phyloP scores from a whole-genome alignment of 2,797 vertebrate genomes.

The Simalia tracyae region DNA sequence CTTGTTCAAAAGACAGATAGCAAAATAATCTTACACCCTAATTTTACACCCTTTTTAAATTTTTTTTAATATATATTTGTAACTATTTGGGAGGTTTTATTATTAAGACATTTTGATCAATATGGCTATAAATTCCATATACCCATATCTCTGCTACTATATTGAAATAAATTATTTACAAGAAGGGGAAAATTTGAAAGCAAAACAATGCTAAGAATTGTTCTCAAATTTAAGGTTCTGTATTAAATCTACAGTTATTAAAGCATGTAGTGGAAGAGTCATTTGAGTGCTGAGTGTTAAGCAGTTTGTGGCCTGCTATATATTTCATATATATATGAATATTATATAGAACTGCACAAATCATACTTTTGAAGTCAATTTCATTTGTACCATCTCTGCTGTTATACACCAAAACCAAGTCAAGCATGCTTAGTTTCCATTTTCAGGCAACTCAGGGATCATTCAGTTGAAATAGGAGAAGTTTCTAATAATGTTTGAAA shows the following conservation, averaged over 20 bases:
- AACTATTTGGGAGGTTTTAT: background rate
- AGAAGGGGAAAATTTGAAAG: slow-evolving; percentile 48
- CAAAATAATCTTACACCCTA: slow-evolving; percentile 12
- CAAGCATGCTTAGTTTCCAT: slow-evolving; percentile 38
- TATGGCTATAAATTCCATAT: slow-evolving; percentile 44
- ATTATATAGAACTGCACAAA: slow-evolving; percentile 47
- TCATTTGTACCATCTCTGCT: slow-evolving; percentile 46
- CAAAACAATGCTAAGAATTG: slow-evolving; percentile 64
- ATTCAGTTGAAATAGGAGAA: slow-evolving; percentile 53
- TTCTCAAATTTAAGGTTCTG: slow-evolving; percentile 42
- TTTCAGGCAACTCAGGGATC: slow-evolving; percentile 40
- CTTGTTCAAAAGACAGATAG: slow-evolving; percentile 6
- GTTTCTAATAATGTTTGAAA: slow-evolving; percentile 52
- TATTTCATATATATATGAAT: slow-evolving; percentile 60
- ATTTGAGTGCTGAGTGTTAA: slow-evolving; percentile 54
- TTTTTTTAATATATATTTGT: background rate
- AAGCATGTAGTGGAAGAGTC: slow-evolving; percentile 49
- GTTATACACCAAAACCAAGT: slow-evolving; percentile 57
- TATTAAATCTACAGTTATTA: slow-evolving; percentile 60
- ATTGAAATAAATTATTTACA: slow-evolving; percentile 65
- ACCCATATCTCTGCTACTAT: slow-evolving; percentile 28
- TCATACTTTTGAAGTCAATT: slow-evolving; percentile 56
- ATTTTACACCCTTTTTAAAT: background rate
- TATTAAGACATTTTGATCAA: slow-evolving; percentile 18
- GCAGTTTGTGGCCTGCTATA: slow-evolving; percentile 32